Evolutionary conservation across 2,888 invertebrate genomes (phyloP).

Genomic region (Platypus cylindrus): DNA sequence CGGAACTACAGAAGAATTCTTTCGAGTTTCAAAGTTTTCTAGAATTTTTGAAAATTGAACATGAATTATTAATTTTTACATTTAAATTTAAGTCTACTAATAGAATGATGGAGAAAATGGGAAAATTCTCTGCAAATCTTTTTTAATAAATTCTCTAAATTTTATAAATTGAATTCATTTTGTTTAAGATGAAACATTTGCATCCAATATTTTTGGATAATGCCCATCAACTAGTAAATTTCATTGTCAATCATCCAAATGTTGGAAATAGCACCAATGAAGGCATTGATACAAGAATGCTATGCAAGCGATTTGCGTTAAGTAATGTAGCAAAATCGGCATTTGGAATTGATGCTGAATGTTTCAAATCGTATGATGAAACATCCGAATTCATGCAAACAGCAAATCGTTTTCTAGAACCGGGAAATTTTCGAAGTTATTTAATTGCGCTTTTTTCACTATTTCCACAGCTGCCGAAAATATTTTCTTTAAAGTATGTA

Average conservation of each 20-base stretch:
- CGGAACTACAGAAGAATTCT: too few species aligned
- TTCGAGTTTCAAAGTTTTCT: too few species aligned
- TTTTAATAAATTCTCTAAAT: too few species aligned
- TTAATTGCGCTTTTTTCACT: not conserved
- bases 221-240: constrained; percentile 31
- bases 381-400: constrained; percentile 20
- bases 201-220: constrained; percentile 37
- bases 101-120: too few species aligned
- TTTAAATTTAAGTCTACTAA: too few species aligned
- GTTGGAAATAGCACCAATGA: constrained; percentile 23
- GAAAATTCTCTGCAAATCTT: too few species aligned
- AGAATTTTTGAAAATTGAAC: too few species aligned
- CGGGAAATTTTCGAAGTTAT: constrained; percentile 1
- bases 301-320: constrained; percentile 21
- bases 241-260: constrained; percentile 28
- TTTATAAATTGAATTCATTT: too few species aligned
- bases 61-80: too few species aligned
- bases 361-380: constrained; percentile 25
- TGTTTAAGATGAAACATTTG: constrained; percentile 35
- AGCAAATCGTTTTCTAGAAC: constrained; percentile 11
- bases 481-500: constrained; percentile 2
- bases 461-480: not conserved
- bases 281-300: constrained; percentile 32
- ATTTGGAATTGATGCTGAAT: constrained; percentile 34
- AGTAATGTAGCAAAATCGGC: constrained; percentile 37